Evolutionary conservation across 2,888 invertebrate species (phyloP).

Genomic region (Macaria notata): DNA sequence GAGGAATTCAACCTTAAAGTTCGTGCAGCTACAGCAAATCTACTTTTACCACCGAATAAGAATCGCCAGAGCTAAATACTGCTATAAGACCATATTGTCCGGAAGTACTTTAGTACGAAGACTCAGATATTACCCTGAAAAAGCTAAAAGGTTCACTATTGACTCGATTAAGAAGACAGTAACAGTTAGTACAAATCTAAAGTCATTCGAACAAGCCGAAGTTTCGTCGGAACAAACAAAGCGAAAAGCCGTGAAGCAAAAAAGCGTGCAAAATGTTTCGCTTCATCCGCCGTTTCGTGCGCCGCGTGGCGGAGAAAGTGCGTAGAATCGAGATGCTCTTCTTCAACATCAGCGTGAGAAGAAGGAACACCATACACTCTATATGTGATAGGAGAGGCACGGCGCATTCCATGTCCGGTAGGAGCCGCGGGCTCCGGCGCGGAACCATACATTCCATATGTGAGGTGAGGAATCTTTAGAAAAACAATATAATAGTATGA

Average conservation of each 20-base stretch:
- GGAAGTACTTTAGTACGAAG: too few relatives aligned
- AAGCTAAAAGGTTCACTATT: too few relatives aligned
- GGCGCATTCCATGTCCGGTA: slow-evolving; percentile 54
- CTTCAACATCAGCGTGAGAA: slow-evolving; percentile 54
- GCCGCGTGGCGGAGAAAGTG: slow-evolving; percentile 54
- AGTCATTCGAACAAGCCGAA: too few relatives aligned
- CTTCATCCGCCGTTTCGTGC: slow-evolving; percentile 51
- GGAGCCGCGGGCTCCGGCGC: slow-evolving; percentile 46
- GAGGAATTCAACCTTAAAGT: slow-evolving; percentile 53
- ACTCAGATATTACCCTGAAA: too few relatives aligned
- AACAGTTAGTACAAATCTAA: too few relatives aligned
- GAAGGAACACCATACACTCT: slow-evolving; percentile 43
- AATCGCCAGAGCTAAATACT: too few relatives aligned
- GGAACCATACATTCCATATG: slow-evolving; percentile 64
- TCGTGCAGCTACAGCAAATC: slow-evolving; percentile 16
- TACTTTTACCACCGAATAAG: neutral
- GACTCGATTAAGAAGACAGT: too few relatives aligned
- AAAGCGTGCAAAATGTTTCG: slow-evolving; percentile 51
- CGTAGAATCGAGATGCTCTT: slow-evolving; percentile 57
- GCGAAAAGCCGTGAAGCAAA: neutral
- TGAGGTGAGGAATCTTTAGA: slow-evolving; percentile 55
- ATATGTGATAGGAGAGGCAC: slow-evolving; percentile 40
- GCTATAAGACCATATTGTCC: too few relatives aligned
- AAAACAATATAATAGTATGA: too few relatives aligned
- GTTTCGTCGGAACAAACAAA: too few relatives aligned